Base-by-base conservation (phyloP, 2,888 invertebrate genomes). In the Ceriagrion tenellum region DNA sequence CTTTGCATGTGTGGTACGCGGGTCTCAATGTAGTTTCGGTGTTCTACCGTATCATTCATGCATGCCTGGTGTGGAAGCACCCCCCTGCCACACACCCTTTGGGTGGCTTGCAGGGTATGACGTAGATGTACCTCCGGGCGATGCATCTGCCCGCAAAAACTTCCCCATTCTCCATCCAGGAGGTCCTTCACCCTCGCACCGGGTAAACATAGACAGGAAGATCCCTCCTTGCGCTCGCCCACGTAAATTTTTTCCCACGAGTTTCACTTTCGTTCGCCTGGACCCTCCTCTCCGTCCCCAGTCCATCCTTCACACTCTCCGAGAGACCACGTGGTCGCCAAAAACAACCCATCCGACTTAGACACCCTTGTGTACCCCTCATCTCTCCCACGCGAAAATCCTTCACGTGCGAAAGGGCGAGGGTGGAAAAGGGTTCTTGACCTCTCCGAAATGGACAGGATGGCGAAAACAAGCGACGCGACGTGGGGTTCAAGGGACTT, bases 391-490 rank as follows among this genome's bases (percentile, higher is more conserved):
- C 81, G 35, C 81, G 4, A 69, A 69, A 69, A 69, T n/a, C 69
- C 69, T n/a, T 26, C 69, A 26, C 69, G 23, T 6, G 26, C 26
- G 26, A n/a, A 23, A 35, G 30, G 16, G 18, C 35, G 18, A 3
- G 81, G 13, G 35, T 6, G 35, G 16, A 35, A 81, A 81, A 81
- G 35, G 81, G 81, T 30, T 81, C 16, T 35, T 81, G 30, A 35
- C 30, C 81, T 18, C 10, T 35, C 12, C 81, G 10, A 18, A 18
- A 35, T 16, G 81, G 81, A 81, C 81, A 12, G 81, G 81, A 81
- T 81, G 81, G 81, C 81, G 47, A 81, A 81, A 81, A 81, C 81
- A 81, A 81, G 18, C n/a, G 69, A 69, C 69, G 47, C 47, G 47
- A 47, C 47, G 16, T 59, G 59, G 59, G 59, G 59, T 59, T 59